Evolutionary conservation across 2,888 invertebrate species (phyloP).

Genomic region (Lithophane ornitopus): DNA sequence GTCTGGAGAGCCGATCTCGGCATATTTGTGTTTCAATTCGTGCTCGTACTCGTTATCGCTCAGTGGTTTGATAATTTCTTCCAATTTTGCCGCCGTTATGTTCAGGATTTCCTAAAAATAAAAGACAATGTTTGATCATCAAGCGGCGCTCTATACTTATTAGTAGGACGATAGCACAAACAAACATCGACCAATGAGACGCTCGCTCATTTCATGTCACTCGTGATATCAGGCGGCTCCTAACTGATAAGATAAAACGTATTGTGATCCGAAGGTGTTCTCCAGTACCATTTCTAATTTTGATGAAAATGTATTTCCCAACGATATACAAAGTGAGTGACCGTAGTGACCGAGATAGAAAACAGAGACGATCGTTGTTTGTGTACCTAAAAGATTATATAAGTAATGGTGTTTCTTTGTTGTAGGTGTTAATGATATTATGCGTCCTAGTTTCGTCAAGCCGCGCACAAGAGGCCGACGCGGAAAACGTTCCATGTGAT

Average conservation of each 20-base stretch:
- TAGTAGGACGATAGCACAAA: conserved; percentile 83
- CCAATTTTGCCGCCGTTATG: conserved; percentile 90
- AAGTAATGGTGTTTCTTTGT: conserved; percentile 85
- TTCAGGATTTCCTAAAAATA: conserved; percentile 91
- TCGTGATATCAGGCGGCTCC: conserved; percentile 82
- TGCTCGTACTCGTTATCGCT: conserved; percentile 81
- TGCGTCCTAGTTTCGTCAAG: conserved; percentile 81
- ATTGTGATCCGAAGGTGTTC: conserved; percentile 81
- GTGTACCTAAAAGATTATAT: conserved; percentile 71
- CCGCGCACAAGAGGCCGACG: conserved; percentile 72
- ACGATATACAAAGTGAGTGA: conserved; percentile 82
- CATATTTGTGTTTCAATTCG: conserved; percentile 81
- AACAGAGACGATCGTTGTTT: conserved; percentile 66
- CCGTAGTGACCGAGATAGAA: conserved; percentile 65
- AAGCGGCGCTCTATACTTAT: conserved; percentile 76
- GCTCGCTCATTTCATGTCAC: conserved; percentile 80
- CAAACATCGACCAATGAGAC: conserved; percentile 84
- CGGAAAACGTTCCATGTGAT: conserved; percentile 78
- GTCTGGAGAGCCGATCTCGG: conserved; percentile 87
- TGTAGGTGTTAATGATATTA: conserved; percentile 87
- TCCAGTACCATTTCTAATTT: conserved; percentile 82
- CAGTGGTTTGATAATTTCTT: conserved; percentile 90
- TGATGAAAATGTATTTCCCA: conserved; percentile 84
- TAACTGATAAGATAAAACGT: conserved; percentile 86
- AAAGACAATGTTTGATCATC: conserved; percentile 80